Evolutionary conservation across 2,888 invertebrate genomes (phyloP), one percentile per base, ranked within the genome.

Genomic region (Drosophila heteroneura): DNA sequence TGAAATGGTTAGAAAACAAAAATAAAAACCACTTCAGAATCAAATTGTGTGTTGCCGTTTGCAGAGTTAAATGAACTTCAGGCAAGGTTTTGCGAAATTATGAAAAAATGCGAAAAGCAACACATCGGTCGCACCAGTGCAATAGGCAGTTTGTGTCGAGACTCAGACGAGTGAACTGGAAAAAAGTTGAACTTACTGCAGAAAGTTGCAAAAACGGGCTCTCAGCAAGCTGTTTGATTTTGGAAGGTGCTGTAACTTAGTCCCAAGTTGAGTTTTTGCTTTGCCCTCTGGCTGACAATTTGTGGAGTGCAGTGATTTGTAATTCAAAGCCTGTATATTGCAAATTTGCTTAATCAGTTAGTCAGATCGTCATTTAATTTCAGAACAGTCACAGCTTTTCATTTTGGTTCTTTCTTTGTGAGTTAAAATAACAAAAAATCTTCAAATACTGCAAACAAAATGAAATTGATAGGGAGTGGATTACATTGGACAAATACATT

Each of bases 31-130:
- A 60, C 49, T 60, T 33, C 44, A 32, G 65, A 61, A 70, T 57
- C 51, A 79, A 83, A 83, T 85, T 80, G 81, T 80, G 88, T 85
- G 61, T 70, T 66, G 66, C 62, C 64, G 44, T 61, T 64, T 61
- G 57, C 71, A 44, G 54, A 74, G 62, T 66, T 61, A 69, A 76
- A 70, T 82, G 68, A 74, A 82, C 75, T 74, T 71, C 60, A 30
- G 53, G 54, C 79, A 70, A 71, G 74, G 53, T 78, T 73, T 71
- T 28, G 28, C 57, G 58, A 77, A 90, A 78, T 82, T 88, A 80
- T 83, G 75, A 74, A 87, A 85, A 76, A 85, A 66, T 89, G 83
- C 63, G 51, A 60, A 68, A 66, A 73, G 57, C 70, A 81, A 78
- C 70, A 74, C 66, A 74, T 54, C 60, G 33, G 52, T n/a, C 32